phyloP scores from a whole-genome alignment of 2,888 invertebrate genomes.

The Tryphoninae sp. region DNA sequence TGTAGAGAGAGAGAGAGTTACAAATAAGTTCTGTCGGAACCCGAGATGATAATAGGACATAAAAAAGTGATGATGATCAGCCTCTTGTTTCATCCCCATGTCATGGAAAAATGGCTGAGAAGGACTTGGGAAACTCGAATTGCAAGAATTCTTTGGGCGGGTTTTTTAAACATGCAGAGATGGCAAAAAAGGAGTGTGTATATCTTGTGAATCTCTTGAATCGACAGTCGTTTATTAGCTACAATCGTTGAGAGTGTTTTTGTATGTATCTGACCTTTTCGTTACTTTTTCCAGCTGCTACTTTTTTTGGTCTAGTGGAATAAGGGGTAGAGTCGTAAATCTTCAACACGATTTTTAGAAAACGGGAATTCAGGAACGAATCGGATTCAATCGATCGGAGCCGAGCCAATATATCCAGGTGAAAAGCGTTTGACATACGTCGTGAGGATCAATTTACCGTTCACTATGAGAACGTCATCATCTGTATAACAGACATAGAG shows the following conservation, averaged over 20 bases:
- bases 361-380: neutral
- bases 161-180: constrained; percentile 21
- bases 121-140: constrained; percentile 33
- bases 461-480: neutral
- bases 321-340: neutral
- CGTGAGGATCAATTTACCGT: constrained; percentile 40
- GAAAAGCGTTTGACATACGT: constrained; percentile 30
- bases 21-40: constrained; percentile 21
- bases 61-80: constrained; percentile 49
- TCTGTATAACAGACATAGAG: constrained; percentile 16
- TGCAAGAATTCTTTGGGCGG: constrained; percentile 41
- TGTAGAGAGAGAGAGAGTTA: neutral
- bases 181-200: constrained; percentile 44
- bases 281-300: constrained; percentile 5
- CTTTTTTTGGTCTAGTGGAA: neutral
- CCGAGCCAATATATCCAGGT: neutral
- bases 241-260: neutral
- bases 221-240: constrained; percentile 22
- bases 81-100: constrained; percentile 31
- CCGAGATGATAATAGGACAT: constrained; percentile 25
- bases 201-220: constrained; percentile 37
- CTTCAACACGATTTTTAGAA: neutral
- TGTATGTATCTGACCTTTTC: constrained; percentile 13
- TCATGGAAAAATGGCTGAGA: constrained; percentile 20
- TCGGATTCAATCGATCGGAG: constrained; percentile 9